Conservation (phyloP, 2,113 vertebrate species). For the Gnathonemus longibarbis region DNA sequence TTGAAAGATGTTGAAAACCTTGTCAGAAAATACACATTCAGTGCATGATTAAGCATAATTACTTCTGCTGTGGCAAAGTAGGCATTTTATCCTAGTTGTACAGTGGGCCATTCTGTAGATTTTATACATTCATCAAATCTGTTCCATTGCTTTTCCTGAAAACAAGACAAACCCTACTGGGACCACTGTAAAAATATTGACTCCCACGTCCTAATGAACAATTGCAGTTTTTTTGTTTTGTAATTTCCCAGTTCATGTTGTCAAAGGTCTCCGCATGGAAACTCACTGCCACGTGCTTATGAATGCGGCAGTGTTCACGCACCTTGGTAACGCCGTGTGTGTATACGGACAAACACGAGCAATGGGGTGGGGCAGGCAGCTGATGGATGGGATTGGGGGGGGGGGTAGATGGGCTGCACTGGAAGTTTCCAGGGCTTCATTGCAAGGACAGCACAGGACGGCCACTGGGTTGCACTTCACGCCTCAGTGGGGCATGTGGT, state of each 20-base stretch:
- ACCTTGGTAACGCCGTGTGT: conserved; percentile 27
- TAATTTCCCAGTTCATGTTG: neutral
- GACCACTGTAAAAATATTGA: neutral
- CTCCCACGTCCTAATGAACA: neutral
- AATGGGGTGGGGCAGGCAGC: neutral
- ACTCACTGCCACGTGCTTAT: conserved; percentile 12
- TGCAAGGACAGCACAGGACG: neutral
- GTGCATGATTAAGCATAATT: neutral
- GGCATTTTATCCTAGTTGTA: neutral
- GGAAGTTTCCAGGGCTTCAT: conserved; percentile 35
- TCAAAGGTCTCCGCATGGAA: conserved; percentile 13
- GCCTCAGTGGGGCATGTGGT: conserved; percentile 22
- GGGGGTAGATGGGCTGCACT: neutral
- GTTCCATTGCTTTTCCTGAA: neutral
- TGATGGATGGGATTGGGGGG: neutral
- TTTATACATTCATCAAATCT: neutral
- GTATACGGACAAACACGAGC: conserved; percentile 20
- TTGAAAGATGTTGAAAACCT: neutral
- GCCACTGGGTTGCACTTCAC: conserved; percentile 18
- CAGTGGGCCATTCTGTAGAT: neutral
- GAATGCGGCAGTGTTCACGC: neutral
- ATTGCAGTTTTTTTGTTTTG: neutral
- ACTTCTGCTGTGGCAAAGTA: neutral
- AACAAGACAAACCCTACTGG: neutral
- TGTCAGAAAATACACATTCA: neutral